Base-by-base conservation (phyloP, 2,113 vertebrate genomes). In the Austrofundulus limnaeus region DNA sequence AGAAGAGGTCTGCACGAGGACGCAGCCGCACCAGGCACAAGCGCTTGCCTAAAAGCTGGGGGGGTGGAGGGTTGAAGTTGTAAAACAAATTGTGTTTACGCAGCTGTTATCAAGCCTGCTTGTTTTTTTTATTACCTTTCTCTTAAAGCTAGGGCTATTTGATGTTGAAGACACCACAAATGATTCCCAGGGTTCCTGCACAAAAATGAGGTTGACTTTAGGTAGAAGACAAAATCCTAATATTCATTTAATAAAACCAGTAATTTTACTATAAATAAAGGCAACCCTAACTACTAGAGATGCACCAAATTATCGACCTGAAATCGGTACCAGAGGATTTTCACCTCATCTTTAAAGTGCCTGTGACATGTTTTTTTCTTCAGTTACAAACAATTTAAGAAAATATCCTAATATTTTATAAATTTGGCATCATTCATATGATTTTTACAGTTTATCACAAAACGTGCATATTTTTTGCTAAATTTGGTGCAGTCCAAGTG, bases 1-100 rank as follows among this genome's bases (percentile, higher is more conserved):
- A 91, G 87, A 98, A 99, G 5, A 99, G 91, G 75, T 93, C 80
- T 49, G 51, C 82, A 20, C 83, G 90, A 59, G 97, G 97, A 63
- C 92, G 95, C 71, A 98, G 69, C 28, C 87, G 92, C 68, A 97
- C 87, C 81, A 98, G 91, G 84, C 93, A 97, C 52, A 98, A 58
- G 75, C 95, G 86, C 24, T 94, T 83, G 74, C 93, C 93, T 60
- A 91, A 82, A 37, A 92, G 19, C 84, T 63, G 34, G 53, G 31
- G 15, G 60, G 12, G 74, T n/a, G n/a, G 24, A 58, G 5, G 3
- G 50, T 25, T 16, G n/a, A 61, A 62, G 46, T 6, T 13, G 1
- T 49, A 9, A 25, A 61, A 8, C 9, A 31, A 37, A 20, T 49
- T 5, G 28, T 43, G 39, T 31, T 54, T 37, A 19, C 2, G 51